Conservation (phyloP, 1,140 invertebrate genomes). For the Caenorhabditis briggsae region DNA sequence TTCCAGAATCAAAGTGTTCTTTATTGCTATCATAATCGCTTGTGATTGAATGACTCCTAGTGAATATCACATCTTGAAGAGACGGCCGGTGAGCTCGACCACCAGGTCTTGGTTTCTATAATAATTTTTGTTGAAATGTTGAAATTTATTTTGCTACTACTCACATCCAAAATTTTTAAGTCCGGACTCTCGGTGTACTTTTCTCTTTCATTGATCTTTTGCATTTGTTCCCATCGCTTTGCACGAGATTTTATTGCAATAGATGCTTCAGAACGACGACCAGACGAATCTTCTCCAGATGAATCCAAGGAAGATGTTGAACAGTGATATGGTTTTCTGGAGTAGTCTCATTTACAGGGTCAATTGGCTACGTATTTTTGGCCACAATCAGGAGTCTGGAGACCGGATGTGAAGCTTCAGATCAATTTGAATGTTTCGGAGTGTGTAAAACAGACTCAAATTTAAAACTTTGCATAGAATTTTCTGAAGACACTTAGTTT, state of each 20-base stretch:
- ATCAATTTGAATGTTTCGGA: too few species aligned
- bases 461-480: too few species aligned
- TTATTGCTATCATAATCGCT: conserved; percentile 67
- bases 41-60: conserved; percentile 63
- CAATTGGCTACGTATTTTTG: too few species aligned
- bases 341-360: background rate
- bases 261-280: conserved; percentile 29
- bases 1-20: conserved; percentile 65
- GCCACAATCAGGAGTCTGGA: too few species aligned
- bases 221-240: conserved; percentile 36
- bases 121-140: background rate
- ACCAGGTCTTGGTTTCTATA: conserved; percentile 48
- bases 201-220: conserved; percentile 57
- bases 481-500: too few species aligned
- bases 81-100: conserved; percentile 51
- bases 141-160: background rate
- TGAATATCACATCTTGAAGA: conserved; percentile 63
- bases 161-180: conserved; percentile 3
- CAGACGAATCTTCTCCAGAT: conserved; percentile 55
- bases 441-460: too few species aligned
- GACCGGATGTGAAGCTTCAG: too few species aligned
- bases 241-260: conserved; percentile 32
- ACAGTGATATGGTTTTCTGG: conserved; percentile 57
- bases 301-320: conserved; percentile 62
- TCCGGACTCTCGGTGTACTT: conserved; percentile 35